These are phyloP conservation scores for Xylocopa sonorina DNA, from an alignment of 1,140 invertebrate species.

Conservation along the genomic window DNA sequence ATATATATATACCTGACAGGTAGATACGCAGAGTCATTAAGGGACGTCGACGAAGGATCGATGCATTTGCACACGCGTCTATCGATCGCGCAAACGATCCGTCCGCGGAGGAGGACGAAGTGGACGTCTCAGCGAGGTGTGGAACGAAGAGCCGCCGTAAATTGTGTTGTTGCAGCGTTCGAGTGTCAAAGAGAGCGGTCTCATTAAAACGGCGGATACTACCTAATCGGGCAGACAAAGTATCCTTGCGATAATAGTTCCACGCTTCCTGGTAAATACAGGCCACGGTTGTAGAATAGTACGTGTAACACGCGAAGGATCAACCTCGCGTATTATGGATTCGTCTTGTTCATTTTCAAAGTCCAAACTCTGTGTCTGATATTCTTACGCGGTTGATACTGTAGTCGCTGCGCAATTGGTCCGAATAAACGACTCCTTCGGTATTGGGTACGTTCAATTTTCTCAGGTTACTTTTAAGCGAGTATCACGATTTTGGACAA, in stretches of 20 bases:
- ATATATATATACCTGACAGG: slow-evolving; percentile 38
- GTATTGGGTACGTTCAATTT: too few species aligned
- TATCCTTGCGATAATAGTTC: slow-evolving; percentile 44
- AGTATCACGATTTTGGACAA: too few species aligned
- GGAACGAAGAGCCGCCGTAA: background rate
- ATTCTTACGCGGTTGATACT: too few species aligned
- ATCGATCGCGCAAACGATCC: slow-evolving; percentile 22
- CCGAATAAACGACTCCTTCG: too few species aligned
- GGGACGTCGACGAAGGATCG: slow-evolving; percentile 9
- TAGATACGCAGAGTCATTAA: slow-evolving; percentile 39
- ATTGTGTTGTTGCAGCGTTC: slow-evolving; percentile 1
- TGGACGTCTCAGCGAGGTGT: background rate
- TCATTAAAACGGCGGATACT: slow-evolving; percentile 28
- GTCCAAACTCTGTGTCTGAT: too few species aligned
- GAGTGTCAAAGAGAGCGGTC: slow-evolving; percentile 20
- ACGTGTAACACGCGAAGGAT: background rate
- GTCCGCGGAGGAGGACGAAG: background rate
- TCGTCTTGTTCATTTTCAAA: too few species aligned
- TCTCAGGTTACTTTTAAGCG: too few species aligned
- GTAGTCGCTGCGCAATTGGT: too few species aligned
- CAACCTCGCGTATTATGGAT: background rate
- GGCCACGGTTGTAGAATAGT: slow-evolving; percentile 19
- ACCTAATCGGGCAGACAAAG: slow-evolving; percentile 13
- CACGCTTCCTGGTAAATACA: slow-evolving; percentile 32
- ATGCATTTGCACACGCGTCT: background rate